Base-by-base conservation (phyloP, 2,113 vertebrate genomes). In the Macrotus californicus region DNA sequence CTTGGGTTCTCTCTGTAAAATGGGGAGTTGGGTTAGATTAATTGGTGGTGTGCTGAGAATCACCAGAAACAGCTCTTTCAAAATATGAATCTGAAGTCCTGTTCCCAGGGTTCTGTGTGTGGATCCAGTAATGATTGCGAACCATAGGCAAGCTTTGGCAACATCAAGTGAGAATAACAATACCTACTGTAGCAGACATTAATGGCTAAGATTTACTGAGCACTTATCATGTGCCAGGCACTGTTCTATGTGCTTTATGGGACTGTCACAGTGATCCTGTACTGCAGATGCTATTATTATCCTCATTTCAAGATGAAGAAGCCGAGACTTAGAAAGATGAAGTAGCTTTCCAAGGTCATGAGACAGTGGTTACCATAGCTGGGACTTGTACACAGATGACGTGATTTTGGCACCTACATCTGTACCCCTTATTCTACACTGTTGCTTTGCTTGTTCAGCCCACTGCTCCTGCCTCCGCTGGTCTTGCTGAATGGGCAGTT, bases 371-470 rank as follows among this genome's bases (percentile, higher is more conserved):
- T 8, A 59, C 29, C 39, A 7, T 48, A 26, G 39, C n/a, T 5
- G 31, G 61, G 41, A 29, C 52, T 66, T 87, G 56, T 18, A 29
- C 1, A 43, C 18, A 67, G 54, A 7, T 0, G 0, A 21, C 18
- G 0, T 39, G 29, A 31, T 34, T 79, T 66, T 64, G 26, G 2
- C 0, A 0, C 19, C 24, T 18, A 34, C 14, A 21, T 73, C 16
- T 3, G 0, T n/a, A 48, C 39, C 46, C 39, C 26, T 61, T 7
- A 31, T 7, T 24, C 2, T 5, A 4, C 41, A 5, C 22, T 6
- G 22, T 21, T 13, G 3, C 18, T 69, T 69, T 29, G 29, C 52
- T 64, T 76, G 39, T 24, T 56, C 11, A 43, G 1, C 34, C 41
- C 21, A 7, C 4, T 3, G 8, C 2, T 19, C 21, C 0, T 7